Evolutionary conservation across 2,888 invertebrate genomes (phyloP), one percentile per base, ranked within the genome.

Genomic region (Philereme vetulata): DNA sequence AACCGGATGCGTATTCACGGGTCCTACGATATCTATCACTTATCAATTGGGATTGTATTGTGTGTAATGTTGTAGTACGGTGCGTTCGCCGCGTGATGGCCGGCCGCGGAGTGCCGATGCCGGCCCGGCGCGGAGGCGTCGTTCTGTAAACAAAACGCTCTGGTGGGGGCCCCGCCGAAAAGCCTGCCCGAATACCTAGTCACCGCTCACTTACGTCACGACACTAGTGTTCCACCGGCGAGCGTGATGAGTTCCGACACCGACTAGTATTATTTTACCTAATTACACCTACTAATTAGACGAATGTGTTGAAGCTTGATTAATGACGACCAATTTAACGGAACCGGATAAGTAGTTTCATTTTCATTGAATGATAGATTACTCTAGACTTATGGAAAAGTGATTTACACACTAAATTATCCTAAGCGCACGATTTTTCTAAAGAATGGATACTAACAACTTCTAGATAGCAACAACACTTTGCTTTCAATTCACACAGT

Each of bases 101-200:
- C 86, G 83, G 81, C 82, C 79, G 82, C 88, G 84, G 78, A 90
- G 85, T 90, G 91, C 85, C 90, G 88, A 85, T 81, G 85, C 75
- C 90, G 88, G 86, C 82, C 75, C 90, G 88, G 86, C 82, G 85
- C 76, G 76, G 80, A 79, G 82, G 79, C 84, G 84, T 76, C 81
- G 80, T 77, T 84, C 86, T 86, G 91, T 91, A 90, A 90, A 91
- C 90, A 90, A 90, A 88, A 80, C 81, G 84, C 72, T 74, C 81
- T 85, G 90, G 91, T 87, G 91, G 91, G 91, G 91, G 91, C 88
- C 89, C 84, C 86, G 81, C 85, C 88, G 83, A 89, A 90, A 90
- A 90, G 89, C 90, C 88, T 88, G 80, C 77, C 81, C 82, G 83
- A 83, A 85, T 36, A 5, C 35, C 5, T 81, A 72, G 70, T 75